Base-by-base conservation (phyloP, 2,113 vertebrate genomes). In the Neomonachus schauinslandi region DNA sequence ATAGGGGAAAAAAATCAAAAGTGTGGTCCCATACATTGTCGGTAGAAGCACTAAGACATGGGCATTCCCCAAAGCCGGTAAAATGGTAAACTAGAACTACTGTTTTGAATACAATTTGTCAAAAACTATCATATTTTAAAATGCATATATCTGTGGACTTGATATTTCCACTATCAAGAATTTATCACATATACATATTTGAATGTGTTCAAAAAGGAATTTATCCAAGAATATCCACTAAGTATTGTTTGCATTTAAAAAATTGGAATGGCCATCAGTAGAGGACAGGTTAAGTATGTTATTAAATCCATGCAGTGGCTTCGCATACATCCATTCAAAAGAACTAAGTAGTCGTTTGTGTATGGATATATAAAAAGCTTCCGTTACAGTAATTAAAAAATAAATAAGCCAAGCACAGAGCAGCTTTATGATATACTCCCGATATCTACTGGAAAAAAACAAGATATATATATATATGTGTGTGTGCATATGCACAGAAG, bases 131-230 rank as follows among this genome's bases (percentile, higher is more conserved):
- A n/a, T 61, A 36, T 92, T 93, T 91, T 74, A 69, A 95, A 94
- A 85, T 57, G 33, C 10, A 7, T 46, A 6, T 84, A 46, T 39
- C 51, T 10, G 65, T 59, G 36, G 18, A 71, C 18, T 86, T 85
- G n/a, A 42, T 95, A 90, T 57, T 96, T 84, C 72, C 26, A 90
- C 61, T 89, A 86, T 8, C 5, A n/a, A 42, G 51, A 94, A 96
- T 92, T 65, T 72, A 86, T 55, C 7, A n/a, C 21, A 31, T 39
- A 61, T 3, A 80, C 42, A 19, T 69, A 89, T 57, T 65, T 92
- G 80, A 61, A 89, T 63, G 39, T 67, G 28, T 84, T 91, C 55
- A 92, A 6, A 61, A 93, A 81, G n/a, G 16, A 51, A 14, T 51
- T 76, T 90, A 67, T 79, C 36, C 69, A 96, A 84, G 63, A 93